Conservation (phyloP, 92 coral and sea anemone genomes). For the Phenganax subtilis region DNA sequence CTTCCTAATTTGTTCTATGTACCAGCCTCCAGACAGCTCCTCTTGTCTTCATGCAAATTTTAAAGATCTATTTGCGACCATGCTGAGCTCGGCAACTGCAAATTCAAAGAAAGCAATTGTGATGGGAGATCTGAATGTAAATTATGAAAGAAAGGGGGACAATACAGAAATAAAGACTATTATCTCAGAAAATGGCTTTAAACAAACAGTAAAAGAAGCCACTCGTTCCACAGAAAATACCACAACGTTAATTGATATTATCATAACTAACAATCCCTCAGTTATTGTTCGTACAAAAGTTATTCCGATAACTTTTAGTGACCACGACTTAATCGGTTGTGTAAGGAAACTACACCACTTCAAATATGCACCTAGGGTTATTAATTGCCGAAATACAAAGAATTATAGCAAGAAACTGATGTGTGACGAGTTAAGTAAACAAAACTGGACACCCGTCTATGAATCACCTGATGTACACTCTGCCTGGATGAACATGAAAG, state of each 20-base stretch:
- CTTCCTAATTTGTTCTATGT: constrained; percentile 14
- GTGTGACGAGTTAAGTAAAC: constrained; percentile 27
- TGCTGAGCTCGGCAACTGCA: background rate
- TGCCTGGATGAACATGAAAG: constrained; percentile 25
- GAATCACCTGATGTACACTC: constrained; percentile 18
- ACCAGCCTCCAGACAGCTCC: constrained; percentile 5
- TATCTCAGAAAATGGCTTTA: too few species aligned
- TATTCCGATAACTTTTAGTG: too few species aligned
- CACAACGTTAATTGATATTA: constrained; percentile 39
- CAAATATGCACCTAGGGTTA: background rate
- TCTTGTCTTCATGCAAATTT: constrained; percentile 15
- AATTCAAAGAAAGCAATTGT: too few species aligned
- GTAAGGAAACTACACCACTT: constrained; percentile 1
- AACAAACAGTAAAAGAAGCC: too few species aligned
- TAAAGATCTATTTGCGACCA: background rate
- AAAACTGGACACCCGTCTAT: constrained; percentile 28
- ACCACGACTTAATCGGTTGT: too few species aligned
- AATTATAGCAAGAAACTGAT: constrained; percentile 28
- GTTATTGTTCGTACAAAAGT: background rate
- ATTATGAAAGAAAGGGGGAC: too few species aligned
- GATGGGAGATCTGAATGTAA: too few species aligned
- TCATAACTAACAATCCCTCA: constrained; percentile 45
- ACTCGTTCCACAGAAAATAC: constrained; percentile 8
- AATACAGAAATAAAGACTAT: too few species aligned
- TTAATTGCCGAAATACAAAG: constrained; percentile 12